phyloP scores from a whole-genome alignment of 2,888 invertebrate species.

The Pecten maximus region DNA sequence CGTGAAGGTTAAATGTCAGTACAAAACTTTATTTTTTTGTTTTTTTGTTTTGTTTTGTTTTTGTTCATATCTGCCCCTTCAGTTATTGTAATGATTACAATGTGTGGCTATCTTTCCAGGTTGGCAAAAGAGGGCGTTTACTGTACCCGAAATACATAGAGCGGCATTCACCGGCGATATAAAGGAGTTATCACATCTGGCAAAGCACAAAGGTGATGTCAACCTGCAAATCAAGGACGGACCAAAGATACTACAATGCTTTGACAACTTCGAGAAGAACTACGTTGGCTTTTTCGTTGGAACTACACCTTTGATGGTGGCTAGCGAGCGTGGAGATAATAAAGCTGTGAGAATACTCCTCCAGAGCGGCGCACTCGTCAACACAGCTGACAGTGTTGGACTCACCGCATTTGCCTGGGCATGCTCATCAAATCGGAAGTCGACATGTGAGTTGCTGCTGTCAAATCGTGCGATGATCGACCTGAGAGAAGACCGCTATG shows the following conservation, averaged over 20 bases:
- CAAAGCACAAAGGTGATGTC: conserved; percentile 46
- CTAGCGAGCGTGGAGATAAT: conserved; percentile 41
- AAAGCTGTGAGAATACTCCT: conserved; percentile 44
- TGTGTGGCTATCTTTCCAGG: background rate
- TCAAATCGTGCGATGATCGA: conserved; percentile 64
- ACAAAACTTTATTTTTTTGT: too few relatives aligned
- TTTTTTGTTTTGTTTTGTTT: too few relatives aligned
- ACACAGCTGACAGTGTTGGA: conserved; percentile 47
- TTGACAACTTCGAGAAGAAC: background rate
- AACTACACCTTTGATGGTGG: conserved; percentile 52
- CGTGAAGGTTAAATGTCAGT: too few relatives aligned
- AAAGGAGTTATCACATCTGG: conserved; percentile 45
- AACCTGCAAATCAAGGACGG: conserved; percentile 41
- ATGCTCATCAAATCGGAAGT: conserved; percentile 41
- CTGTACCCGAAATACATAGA: conserved; percentile 55
- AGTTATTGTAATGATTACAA: too few relatives aligned
- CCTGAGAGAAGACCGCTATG: conserved; percentile 61
- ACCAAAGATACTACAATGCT: conserved; percentile 44
- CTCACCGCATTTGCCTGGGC: conserved; percentile 45
- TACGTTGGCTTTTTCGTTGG: conserved; percentile 45
- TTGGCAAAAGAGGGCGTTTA: conserved; percentile 5
- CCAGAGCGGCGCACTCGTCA: conserved; percentile 43
- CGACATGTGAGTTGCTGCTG: conserved; percentile 55
- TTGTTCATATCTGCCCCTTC: too few relatives aligned
- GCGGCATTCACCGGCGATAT: conserved; percentile 56